A percentile compares a stretch with the other conserved stretches of the same genome.
Evolutionary conservation across 2,888 invertebrate species (phyloP).

Genomic region (Miltochrista miniata): DNA sequence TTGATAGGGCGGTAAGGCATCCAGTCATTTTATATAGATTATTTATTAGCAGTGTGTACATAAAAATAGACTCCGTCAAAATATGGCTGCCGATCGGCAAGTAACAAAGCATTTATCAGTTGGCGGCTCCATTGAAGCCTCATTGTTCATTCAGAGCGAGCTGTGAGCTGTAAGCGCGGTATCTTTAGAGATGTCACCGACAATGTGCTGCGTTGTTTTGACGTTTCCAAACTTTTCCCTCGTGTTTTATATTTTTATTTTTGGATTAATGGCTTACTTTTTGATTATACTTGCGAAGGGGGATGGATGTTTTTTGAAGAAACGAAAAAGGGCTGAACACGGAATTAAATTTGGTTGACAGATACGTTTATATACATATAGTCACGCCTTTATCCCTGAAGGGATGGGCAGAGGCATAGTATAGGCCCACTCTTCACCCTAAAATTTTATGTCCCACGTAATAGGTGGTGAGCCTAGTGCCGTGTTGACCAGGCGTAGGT

Average conservation of each 20-base stretch:
- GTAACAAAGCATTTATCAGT: conserved; percentile 34
- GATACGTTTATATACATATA: too few species aligned
- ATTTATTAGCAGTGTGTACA: too few species aligned
- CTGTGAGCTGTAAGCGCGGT: conserved; percentile 31
- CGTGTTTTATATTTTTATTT: conserved; percentile 11
- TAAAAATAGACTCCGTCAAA: neutral
- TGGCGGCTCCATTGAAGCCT: conserved; percentile 33
- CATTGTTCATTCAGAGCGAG: conserved; percentile 35
- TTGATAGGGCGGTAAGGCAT: too few species aligned
- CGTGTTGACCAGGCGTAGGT: too few species aligned
- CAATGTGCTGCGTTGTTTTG: conserved; percentile 30
- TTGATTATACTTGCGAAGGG: neutral
- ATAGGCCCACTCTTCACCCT: too few species aligned
- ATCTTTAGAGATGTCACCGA: conserved; percentile 35
- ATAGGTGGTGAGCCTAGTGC: too few species aligned
- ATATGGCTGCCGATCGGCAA: neutral
- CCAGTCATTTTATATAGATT: neutral
- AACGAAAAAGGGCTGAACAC: too few species aligned
- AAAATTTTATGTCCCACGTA: too few species aligned
- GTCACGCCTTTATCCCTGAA: too few species aligned
- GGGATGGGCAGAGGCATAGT: too few species aligned
- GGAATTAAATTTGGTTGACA: too few species aligned
- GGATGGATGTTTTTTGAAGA: too few species aligned
- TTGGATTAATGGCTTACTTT: conserved; percentile 30
- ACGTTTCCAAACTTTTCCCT: conserved; percentile 26